These are phyloP conservation scores for Pluvialis apricaria DNA, from an alignment of 2,113 vertebrate species.

Conservation along the genomic window DNA sequence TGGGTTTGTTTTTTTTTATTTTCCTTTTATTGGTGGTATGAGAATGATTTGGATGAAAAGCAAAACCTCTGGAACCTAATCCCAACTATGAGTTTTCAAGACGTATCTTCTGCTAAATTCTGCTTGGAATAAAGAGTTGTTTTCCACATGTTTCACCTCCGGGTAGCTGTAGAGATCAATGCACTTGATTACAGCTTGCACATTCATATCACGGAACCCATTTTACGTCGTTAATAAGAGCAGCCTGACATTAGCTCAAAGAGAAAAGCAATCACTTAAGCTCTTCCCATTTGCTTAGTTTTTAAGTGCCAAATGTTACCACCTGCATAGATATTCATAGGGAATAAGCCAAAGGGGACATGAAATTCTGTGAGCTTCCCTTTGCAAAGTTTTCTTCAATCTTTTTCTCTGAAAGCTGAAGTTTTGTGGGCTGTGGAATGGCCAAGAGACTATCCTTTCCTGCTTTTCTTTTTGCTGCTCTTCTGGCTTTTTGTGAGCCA, in stretches of 20 bases:
- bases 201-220: slow-evolving; percentile 45
- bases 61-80: not conserved
- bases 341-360: not conserved
- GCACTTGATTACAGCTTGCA: slow-evolving; percentile 13
- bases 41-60: not conserved
- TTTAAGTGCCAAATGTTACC: slow-evolving; percentile 47
- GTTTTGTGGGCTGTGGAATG: not conserved
- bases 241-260: slow-evolving; percentile 51
- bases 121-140: not conserved
- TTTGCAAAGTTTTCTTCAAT: not conserved
- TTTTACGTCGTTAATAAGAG: slow-evolving; percentile 48
- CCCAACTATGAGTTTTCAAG: not conserved
- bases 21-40: not conserved
- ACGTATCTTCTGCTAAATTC: not conserved
- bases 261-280: slow-evolving; percentile 53
- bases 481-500: not conserved
- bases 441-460: not conserved
- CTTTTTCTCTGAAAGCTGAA: not conserved
- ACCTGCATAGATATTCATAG: slow-evolving; percentile 42
- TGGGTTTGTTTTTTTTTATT: too few relatives aligned
- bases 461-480: not conserved
- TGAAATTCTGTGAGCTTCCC: not conserved
- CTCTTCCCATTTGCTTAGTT: slow-evolving; percentile 52
- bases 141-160: slow-evolving; percentile 18
- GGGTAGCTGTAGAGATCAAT: slow-evolving; percentile 17